Evolutionary conservation across 2,888 invertebrate species (phyloP).

Genomic region (Agapostemon virescens): DNA sequence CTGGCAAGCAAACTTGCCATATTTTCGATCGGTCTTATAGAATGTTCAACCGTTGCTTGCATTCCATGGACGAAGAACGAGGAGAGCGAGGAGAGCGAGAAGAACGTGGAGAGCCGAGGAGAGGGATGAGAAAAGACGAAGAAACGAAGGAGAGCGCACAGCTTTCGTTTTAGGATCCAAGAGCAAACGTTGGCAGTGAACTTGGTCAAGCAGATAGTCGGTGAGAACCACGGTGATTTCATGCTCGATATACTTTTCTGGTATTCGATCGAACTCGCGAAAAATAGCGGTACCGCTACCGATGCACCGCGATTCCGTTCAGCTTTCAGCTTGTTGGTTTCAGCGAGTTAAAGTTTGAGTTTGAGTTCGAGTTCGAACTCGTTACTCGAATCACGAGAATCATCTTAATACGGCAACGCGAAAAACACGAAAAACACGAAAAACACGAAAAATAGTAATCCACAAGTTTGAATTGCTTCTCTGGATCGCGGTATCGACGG

Average conservation of each 20-base stretch:
- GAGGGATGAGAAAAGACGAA: not conserved
- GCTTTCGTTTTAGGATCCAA: constrained; percentile 21
- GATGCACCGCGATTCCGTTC: constrained; percentile 30
- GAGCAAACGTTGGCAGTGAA: constrained; percentile 15
- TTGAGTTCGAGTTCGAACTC: not conserved
- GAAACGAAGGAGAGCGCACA: not conserved
- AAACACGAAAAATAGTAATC: not conserved
- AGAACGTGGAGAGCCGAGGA: not conserved
- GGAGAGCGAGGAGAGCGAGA: not conserved
- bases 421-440: not conserved
- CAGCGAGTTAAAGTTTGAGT: not conserved
- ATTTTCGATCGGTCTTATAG: constrained; percentile 18
- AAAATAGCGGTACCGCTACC: constrained; percentile 42
- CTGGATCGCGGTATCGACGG: not conserved
- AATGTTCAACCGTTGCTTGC: constrained; percentile 14
- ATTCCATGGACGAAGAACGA: constrained; percentile 7
- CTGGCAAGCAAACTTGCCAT: not conserved
- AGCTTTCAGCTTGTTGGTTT: constrained; percentile 9
- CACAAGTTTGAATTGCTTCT: not conserved
- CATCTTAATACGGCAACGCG: too few species aligned
- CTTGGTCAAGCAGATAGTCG: constrained; percentile 12
- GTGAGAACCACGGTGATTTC: constrained; percentile 76
- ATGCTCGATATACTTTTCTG: constrained; percentile 71
- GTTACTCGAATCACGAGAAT: not conserved
- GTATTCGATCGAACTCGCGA: constrained; percentile 33